Evolutionary conservation across 2,888 invertebrate species (phyloP).

Genomic region (Pseudanteris insignis): DNA sequence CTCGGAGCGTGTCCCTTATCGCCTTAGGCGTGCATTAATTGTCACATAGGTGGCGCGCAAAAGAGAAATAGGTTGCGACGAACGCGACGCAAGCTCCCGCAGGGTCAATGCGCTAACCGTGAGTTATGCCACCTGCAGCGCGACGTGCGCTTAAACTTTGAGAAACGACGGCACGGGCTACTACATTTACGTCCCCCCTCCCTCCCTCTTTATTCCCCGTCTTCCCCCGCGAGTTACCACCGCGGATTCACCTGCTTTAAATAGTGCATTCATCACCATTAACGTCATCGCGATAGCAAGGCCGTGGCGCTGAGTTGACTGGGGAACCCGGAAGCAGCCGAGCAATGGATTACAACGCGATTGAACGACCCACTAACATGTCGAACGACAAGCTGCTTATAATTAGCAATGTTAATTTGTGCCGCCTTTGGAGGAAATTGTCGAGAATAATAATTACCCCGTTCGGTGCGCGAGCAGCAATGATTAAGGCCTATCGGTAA

Average conservation of each 20-base stretch:
- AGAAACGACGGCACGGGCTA: constrained; percentile 36
- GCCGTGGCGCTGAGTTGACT: constrained; percentile 40
- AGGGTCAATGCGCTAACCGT: constrained; percentile 47
- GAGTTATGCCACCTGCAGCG: constrained; percentile 49
- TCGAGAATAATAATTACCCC: constrained; percentile 42
- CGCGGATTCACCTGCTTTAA: constrained; percentile 40
- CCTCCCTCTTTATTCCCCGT: too few relatives aligned
- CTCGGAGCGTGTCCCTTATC: constrained; percentile 33
- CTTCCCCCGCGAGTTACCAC: too few relatives aligned
- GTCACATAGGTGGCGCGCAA: constrained; percentile 29
- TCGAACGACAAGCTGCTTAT: constrained; percentile 43
- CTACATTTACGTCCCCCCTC: too few relatives aligned
- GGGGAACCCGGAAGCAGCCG: constrained; percentile 4
- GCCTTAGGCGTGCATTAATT: constrained; percentile 33
- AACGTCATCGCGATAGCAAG: constrained; percentile 39
- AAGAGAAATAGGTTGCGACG: constrained; percentile 48
- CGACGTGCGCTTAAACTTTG: constrained; percentile 44
- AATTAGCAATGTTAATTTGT: constrained; percentile 45
- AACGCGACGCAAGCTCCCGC: constrained; percentile 46
- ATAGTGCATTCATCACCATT: constrained; percentile 44
- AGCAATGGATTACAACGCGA: constrained; percentile 39
- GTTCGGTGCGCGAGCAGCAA: constrained; percentile 26
- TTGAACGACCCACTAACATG: constrained; percentile 39
- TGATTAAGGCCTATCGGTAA: constrained; percentile 45
- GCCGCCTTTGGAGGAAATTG: constrained; percentile 43